phyloP scores from a whole-genome alignment of 2,888 invertebrate species.

The Melolontha melolontha region DNA sequence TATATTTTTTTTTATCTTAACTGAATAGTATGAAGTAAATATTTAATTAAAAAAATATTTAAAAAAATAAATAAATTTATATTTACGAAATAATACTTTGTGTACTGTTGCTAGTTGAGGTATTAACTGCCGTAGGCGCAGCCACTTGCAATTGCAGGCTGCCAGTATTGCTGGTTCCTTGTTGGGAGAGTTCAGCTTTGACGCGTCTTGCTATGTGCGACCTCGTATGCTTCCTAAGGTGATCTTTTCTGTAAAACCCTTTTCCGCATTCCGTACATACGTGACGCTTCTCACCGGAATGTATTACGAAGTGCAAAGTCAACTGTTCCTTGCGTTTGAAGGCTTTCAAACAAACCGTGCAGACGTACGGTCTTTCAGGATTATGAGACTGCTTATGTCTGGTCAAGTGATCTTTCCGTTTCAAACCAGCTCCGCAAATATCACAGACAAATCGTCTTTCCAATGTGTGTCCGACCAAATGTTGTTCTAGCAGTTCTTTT shows the following conservation, averaged over 20 bases:
- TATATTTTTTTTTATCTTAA: too few species aligned
- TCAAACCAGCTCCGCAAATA: constrained; percentile 88
- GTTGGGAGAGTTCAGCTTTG: constrained; percentile 85
- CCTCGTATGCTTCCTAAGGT: constrained; percentile 85
- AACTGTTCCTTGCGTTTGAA: constrained; percentile 92
- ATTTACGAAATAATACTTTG: constrained; percentile 57
- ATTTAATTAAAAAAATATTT: constrained; percentile 17
- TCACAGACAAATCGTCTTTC: constrained; percentile 89
- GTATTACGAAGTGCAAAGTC: constrained; percentile 89
- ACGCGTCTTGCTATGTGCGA: constrained; percentile 88
- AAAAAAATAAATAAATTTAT: constrained; percentile 8
- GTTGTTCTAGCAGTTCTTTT: constrained; percentile 84
- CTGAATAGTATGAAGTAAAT: too few species aligned
- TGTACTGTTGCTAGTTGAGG: constrained; percentile 48
- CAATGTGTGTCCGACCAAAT: constrained; percentile 87
- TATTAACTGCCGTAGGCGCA: constrained; percentile 59
- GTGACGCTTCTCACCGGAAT: constrained; percentile 89
- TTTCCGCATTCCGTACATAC: constrained; percentile 90
- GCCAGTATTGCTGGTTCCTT: constrained; percentile 60
- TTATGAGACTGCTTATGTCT: constrained; percentile 90
- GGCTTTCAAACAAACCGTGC: constrained; percentile 88
- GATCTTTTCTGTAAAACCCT: constrained; percentile 90
- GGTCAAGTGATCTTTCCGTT: constrained; percentile 88
- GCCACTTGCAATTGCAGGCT: constrained; percentile 63
- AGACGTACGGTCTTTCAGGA: constrained; percentile 89